Base-by-base conservation (phyloP, 2,888 invertebrate species). In the Torymus auratus region DNA sequence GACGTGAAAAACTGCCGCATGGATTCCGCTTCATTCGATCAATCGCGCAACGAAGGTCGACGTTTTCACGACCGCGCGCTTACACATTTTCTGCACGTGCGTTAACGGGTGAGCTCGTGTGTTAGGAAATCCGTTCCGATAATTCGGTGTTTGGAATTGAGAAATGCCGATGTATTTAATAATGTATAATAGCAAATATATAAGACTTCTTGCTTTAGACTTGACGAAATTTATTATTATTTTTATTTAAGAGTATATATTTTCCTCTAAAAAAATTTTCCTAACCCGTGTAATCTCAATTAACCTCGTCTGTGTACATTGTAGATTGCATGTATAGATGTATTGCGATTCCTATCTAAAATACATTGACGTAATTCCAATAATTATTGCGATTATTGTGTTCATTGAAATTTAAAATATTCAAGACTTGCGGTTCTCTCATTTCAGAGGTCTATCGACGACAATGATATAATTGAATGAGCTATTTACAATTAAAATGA, bases 61-160 rank as follows among this genome's bases (percentile, higher is more conserved):
- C 55, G 56, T 58, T 69, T 69, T 69, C 69, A 69, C 53, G 56
- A 69, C 28, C 69, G 69, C 69, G 69, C 69, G 41, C 20, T 41
- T 56, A 15, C 55, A 12, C 61, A 61, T 61, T 11, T 17, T 13
- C n/a, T 11, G 13, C 69, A 41, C 69, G 69, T 69, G 55, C 64
- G 23, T 13, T 52, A n/a, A 28, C 17, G 2, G 13, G 17, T 10
- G 12, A 28, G 17, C 12, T 61, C 61, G 61, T 7, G 41, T 41
- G 41, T 41, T 41, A 41, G 41, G 41, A 41, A 41, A 41, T 41
- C 41, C 7, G 41, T 41, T 41, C 7, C 41, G 41, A 41, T 41
- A 41, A 41, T 41, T 41, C 41, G 7, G 5, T 7, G 41, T 41
- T 41, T 41, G 41, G 1, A 41, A 41, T 41, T 41, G 41, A 41